Percentiles rank a stretch among this genome's conserved stretches.
phyloP scores from a whole-genome alignment of 2,888 invertebrate species.

The Caenorhabditis sp. region DNA sequence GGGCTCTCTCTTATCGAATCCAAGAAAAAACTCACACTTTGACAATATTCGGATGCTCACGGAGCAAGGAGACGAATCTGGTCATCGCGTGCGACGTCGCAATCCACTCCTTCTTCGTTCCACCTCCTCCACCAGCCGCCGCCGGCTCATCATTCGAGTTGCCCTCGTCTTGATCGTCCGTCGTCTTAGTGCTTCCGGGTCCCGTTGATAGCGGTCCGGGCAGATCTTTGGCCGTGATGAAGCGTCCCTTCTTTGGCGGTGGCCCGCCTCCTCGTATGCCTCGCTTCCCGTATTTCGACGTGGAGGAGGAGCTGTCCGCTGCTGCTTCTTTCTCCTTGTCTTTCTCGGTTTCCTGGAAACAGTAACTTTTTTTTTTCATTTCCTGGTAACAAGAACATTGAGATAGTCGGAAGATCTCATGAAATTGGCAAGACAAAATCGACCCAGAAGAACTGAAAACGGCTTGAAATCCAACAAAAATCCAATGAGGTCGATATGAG shows the following conservation, averaged over 20 bases:
- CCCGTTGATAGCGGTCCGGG: slow-evolving; percentile 23
- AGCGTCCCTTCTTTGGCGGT: slow-evolving; percentile 49
- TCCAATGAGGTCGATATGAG: no score
- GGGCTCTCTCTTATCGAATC: no score
- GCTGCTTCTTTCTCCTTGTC: slow-evolving; percentile 1
- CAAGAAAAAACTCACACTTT: slow-evolving; percentile 46
- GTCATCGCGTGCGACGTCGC: slow-evolving; percentile 48
- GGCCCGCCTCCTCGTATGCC: slow-evolving; percentile 46
- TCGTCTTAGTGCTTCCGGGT: not conserved
- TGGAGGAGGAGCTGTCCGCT: no score
- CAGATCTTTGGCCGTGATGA: slow-evolving; percentile 37
- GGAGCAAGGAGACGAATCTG: slow-evolving; percentile 46
- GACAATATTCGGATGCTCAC: slow-evolving; percentile 57
- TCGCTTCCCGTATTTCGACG: slow-evolving; percentile 23
- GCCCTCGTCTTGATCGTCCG: not conserved
- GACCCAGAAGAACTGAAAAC: no score
- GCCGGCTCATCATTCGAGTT: slow-evolving; percentile 4
- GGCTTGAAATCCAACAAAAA: no score
- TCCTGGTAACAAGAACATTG: no score
- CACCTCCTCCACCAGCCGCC: no score
- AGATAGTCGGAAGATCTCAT: no score
- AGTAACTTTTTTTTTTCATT: no score
- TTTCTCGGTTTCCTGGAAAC: slow-evolving; percentile 18
- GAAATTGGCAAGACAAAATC: no score
- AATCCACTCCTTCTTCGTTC: slow-evolving; percentile 36